Percentiles rank a stretch among this genome's conserved stretches.
These are phyloP conservation scores for Grallaria varia DNA, from an alignment of 2,113 vertebrate genomes.

Conservation along the genomic window DNA sequence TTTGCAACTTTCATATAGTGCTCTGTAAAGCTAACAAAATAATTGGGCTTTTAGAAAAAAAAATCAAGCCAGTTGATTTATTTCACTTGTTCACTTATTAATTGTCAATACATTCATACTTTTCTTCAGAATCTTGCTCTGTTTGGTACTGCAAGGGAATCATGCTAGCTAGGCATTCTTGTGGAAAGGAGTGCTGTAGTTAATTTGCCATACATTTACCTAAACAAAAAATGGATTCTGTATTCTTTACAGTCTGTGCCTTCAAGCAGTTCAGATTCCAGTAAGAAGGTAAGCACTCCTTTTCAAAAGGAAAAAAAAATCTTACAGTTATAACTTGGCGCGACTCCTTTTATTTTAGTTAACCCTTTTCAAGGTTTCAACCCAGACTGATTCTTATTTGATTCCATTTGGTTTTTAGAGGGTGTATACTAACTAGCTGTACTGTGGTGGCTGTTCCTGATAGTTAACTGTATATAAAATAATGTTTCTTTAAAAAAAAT, in stretches of 20 bases:
- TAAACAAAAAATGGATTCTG: not conserved
- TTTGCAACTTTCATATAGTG: not conserved
- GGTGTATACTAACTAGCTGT: not conserved
- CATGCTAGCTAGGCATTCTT: not conserved
- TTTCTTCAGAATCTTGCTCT: not conserved
- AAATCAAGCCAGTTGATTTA: not conserved
- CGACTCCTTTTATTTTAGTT: not conserved
- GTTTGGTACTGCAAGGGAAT: not conserved
- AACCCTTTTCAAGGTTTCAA: not conserved
- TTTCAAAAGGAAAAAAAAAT: not conserved
- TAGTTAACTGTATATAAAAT: not conserved
- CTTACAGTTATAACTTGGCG: not conserved
- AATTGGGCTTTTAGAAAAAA: not conserved
- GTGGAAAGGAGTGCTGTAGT: not conserved
- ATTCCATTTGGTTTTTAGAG: not conserved
- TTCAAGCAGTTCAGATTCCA: constrained; percentile 19
- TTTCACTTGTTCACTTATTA: not conserved
- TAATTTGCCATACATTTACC: not conserved
- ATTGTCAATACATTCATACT: not conserved
- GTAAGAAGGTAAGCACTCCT: constrained; percentile 45
- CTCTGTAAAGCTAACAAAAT: not conserved
- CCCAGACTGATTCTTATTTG: not conserved
- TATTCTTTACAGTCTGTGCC: constrained; percentile 56
- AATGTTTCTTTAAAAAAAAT: not conserved
- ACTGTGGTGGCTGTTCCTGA: not conserved